Conservation (phyloP, 2,797 vertebrate genomes). For the Typhlichthys subterraneus region DNA sequence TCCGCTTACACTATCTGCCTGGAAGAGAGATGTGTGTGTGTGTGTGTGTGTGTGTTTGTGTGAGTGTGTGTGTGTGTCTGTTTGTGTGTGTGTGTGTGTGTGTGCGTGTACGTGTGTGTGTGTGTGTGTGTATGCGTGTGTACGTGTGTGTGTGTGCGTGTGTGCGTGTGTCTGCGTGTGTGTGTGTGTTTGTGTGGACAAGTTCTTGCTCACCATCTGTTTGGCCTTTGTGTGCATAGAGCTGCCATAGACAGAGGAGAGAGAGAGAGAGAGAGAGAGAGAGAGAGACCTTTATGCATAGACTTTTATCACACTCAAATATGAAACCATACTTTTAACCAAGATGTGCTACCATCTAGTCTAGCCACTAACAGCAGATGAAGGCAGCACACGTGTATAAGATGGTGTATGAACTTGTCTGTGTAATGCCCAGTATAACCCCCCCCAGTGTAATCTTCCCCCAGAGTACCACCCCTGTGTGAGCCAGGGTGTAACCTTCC, state of each 20-base stretch:
- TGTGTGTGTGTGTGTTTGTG: not conserved
- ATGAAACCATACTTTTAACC: no score
- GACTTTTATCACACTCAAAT: no score
- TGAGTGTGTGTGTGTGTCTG: not conserved
- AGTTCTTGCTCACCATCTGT: not conserved
- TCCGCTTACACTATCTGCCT: conserved; percentile 39
- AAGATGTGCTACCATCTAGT: no score
- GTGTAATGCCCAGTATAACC: no score
- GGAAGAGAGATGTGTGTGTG: conserved; percentile 2
- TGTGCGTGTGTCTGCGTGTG: not conserved
- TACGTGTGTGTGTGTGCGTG: not conserved
- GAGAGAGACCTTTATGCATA: not conserved
- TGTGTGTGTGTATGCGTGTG: not conserved
- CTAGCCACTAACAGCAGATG: no score
- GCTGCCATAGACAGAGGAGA: not conserved
- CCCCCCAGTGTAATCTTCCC: no score
- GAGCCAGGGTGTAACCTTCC: no score
- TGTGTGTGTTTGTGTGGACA: not conserved
- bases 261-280: not conserved
- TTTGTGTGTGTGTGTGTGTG: not conserved
- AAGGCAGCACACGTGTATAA: no score
- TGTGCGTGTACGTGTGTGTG: not conserved
- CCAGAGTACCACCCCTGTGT: no score
- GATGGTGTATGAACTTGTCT: no score
- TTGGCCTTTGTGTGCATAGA: not conserved